These are phyloP conservation scores for Burhinus bistriatus DNA, from an alignment of 2,113 vertebrate species.

Conservation along the genomic window DNA sequence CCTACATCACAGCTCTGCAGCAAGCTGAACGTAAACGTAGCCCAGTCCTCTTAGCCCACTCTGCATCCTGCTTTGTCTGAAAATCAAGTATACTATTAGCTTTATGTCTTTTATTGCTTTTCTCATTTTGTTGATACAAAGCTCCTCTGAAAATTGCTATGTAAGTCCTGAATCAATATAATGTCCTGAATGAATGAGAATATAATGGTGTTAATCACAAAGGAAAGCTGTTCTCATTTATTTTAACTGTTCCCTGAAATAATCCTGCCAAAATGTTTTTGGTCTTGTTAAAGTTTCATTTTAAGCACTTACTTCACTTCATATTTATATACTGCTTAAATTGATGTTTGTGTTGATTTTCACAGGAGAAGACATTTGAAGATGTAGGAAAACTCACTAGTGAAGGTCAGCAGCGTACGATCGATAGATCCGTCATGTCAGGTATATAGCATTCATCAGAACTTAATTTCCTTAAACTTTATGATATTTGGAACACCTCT, in stretches of 20 bases:
- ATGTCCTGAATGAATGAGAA: constrained; percentile 19
- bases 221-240: constrained; percentile 16
- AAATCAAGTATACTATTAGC: neutral
- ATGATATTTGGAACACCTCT: constrained; percentile 20
- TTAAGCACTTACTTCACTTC: neutral
- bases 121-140: neutral
- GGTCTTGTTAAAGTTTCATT: neutral
- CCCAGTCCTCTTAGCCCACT: neutral
- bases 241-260: constrained; percentile 15
- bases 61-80: neutral
- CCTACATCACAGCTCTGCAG: neutral
- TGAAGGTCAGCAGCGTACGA: neutral
- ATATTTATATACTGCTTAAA: neutral
- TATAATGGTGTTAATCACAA: constrained; percentile 38
- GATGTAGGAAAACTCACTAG: neutral
- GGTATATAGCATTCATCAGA: neutral
- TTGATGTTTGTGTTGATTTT: neutral
- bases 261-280: neutral
- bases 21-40: neutral
- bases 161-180: neutral
- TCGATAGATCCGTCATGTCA: neutral
- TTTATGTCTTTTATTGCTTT: neutral
- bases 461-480: constrained; percentile 21
- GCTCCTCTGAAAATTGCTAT: constrained; percentile 1
- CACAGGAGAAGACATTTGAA: neutral